These are phyloP conservation scores for Hybognathus amarus DNA, from an alignment of 2,797 vertebrate species.

Conservation along the genomic window DNA sequence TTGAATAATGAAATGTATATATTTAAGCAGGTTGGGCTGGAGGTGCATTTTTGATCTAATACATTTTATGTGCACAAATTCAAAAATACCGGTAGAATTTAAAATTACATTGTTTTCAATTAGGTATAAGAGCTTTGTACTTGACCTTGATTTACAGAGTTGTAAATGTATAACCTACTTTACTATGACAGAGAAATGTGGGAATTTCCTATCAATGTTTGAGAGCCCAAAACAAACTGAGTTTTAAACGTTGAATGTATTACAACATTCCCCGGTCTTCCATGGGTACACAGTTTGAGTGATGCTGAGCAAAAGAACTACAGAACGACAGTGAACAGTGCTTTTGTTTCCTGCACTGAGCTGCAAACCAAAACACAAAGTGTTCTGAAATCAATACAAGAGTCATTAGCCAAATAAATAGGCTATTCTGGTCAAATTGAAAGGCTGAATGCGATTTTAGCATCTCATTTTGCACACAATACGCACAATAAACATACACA, in stretches of 20 bases:
- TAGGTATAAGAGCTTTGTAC: neutral
- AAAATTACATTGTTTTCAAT: neutral
- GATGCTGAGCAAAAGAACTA: conserved; percentile 6
- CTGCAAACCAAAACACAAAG: neutral
- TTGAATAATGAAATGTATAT: neutral
- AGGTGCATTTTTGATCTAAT: neutral
- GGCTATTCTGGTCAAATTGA: neutral
- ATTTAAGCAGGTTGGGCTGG: neutral
- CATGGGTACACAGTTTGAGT: neutral
- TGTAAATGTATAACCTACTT: neutral
- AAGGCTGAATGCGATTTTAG: neutral
- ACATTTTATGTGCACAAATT: neutral
- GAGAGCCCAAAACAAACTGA: neutral
- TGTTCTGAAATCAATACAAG: neutral
- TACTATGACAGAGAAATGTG: neutral
- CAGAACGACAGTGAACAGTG: conserved; percentile 6
- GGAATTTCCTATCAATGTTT: neutral
- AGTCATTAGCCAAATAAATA: neutral
- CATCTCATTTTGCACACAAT: neutral
- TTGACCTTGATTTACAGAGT: conserved; percentile 20
- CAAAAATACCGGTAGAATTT: neutral
- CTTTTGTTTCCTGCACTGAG: neutral
- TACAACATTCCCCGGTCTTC: neutral
- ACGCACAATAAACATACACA: neutral
- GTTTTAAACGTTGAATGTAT: neutral